phyloP scores from a whole-genome alignment of 2,113 vertebrate genomes.

The Phyllostomus hastatus region DNA sequence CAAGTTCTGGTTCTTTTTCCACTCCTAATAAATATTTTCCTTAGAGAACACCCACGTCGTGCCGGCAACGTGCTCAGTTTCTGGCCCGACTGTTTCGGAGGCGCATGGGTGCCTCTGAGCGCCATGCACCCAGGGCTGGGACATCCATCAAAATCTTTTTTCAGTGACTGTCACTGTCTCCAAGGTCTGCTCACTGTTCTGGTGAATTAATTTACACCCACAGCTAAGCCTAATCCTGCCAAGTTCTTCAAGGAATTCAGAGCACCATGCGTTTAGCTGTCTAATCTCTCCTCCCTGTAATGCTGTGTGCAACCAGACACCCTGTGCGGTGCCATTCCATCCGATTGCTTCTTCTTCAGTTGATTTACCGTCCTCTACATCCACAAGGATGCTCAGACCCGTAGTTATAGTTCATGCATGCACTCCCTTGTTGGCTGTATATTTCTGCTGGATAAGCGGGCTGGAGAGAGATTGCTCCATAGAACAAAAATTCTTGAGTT shows the following conservation, averaged over 20 bases:
- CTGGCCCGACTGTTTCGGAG: not conserved
- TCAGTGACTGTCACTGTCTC: not conserved
- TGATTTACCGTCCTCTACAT: not conserved
- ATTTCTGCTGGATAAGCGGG: not conserved
- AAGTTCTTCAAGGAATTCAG: slow-evolving; percentile 1
- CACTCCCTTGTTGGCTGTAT: not conserved
- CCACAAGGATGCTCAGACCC: not conserved
- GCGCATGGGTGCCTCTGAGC: not conserved
- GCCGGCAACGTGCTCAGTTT: not conserved
- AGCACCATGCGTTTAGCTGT: not conserved
- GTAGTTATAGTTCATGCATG: not conserved
- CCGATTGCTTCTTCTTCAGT: not conserved
- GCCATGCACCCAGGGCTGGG: not conserved
- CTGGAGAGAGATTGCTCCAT: not conserved
- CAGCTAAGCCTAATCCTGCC: not conserved
- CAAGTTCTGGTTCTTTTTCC: not conserved
- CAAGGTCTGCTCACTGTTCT: slow-evolving; percentile 16
- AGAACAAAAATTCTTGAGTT: not conserved
- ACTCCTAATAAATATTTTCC: not conserved
- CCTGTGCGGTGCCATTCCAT: not conserved
- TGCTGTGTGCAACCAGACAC: not conserved
- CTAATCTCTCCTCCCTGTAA: not conserved
- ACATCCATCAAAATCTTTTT: slow-evolving; percentile 15
- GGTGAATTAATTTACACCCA: slow-evolving; percentile 24
- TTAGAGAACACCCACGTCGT: not conserved